Base-by-base conservation (phyloP, 2,797 vertebrate species). In the Zenarchopterus dispar region DNA sequence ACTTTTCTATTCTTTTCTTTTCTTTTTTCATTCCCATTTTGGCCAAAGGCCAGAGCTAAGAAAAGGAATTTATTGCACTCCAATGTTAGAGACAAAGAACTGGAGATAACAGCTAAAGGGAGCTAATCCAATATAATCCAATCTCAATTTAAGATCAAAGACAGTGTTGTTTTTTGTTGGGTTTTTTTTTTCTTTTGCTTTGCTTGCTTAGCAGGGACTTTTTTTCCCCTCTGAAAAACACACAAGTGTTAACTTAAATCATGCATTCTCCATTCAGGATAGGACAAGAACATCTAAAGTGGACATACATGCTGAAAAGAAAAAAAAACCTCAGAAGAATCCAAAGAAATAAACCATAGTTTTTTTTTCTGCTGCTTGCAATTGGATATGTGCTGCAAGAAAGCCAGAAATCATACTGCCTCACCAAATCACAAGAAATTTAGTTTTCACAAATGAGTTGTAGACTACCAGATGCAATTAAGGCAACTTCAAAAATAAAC, bases 141-240 rank as follows among this genome's bases (percentile, higher is more conserved):
- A 85, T 87, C 86, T 81, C 65, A 82, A 78, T 81, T 80, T 69
- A 39, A 87, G 76, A 89, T 91, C 84, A 91, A 87, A 91, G 77
- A 51, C 44, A 64, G 72, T 73, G 64, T 78, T 62, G 58, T 75
- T 75, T 78, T 61, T n/a, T n/a, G n/a, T n/a, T n/a, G n/a, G n/a
- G n/a, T n/a, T n/a, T n/a, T n/a, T n/a, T n/a, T n/a, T n/a, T n/a
- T n/a, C n/a, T n/a, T 24, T 50, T 82, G 60, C 75, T 82, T 81
- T 84, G 75, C 67, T 56, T 69, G 56, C 75, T 43, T 24, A 8
- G 66, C 55, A 59, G 73, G 28, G 66, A 65, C 55, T 64, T 54
- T 18, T 24, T 9, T 69, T 19, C 31, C 4, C 33, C 33, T 36
- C 11, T 36, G 11, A 47, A 49, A 74, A 70, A 80, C 33, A 63